Evolutionary conservation across 2,797 vertebrate genomes (phyloP), one percentile per base, ranked within the genome.

Genomic region (Smutsia temminckii): DNA sequence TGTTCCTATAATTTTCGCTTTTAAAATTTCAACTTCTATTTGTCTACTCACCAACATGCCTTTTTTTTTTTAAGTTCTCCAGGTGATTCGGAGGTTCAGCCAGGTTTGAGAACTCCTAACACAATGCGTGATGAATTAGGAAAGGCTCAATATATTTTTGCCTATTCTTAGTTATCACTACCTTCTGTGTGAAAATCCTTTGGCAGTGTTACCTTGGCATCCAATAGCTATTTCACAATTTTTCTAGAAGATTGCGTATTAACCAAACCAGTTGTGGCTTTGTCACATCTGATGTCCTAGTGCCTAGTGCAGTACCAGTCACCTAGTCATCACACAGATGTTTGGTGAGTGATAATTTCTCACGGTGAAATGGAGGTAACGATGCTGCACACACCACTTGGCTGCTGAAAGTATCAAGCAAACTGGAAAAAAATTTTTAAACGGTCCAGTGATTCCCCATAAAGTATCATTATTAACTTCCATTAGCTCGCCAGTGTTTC

Each of bases 1-100:
- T 51, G 1, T 23, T 87, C 61, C 9, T 63, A 57, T 71, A 46
- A 34, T 16, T 86, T 83, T 90, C 91, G 77, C 63, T 86, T 77
- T 94, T 72, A 69, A 46, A 71, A 83, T 89, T 72, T 86, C 32
- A 34, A 68, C 78, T 61, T 92, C 75, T 78, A 81, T 37, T 29
- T 93, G 18, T 71, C 68, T 85, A n/a, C 63, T 89, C 17, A 81
- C 21, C 27, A 59, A 78, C 8, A 66, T 32, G 27, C 10, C 2
- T 81, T 71, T 87, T 81, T 51, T 46, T 46, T 75, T 49, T 32
- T 61, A 37, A 32, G 37, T 66, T 78, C 63, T 81, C 69, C 61
- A 53, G 49, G 16, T 32, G n/a, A 80, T 51, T 93, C 40, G 55
- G 85, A 77, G 55, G 10, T 64, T 46, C 29, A 88, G 13, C 5